phyloP scores from a whole-genome alignment of 53 echinoderm and acorn worm species.

The Apostichopus leukothele region DNA sequence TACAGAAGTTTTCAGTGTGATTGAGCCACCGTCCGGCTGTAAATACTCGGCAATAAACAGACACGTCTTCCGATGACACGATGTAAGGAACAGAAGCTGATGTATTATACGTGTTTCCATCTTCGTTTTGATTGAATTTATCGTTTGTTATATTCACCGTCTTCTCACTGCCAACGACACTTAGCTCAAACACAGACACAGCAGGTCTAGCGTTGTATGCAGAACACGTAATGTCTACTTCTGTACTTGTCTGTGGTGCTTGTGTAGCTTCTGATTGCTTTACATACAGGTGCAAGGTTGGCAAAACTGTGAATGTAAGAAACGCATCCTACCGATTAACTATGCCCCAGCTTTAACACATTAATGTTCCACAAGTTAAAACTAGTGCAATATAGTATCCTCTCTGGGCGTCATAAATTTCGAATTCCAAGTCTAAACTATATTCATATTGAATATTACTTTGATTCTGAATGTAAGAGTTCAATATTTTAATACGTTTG shows the following conservation, averaged over 20 bases:
- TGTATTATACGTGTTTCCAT: not conserved
- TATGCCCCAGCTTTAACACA: no score
- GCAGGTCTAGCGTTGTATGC: not conserved
- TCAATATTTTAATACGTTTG: no score
- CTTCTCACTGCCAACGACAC: not conserved
- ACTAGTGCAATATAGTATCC: no score
- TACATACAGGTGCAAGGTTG: no score
- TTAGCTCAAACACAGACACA: not conserved
- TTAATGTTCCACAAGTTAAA: no score
- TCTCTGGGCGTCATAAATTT: no score
- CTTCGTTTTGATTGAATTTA: not conserved
- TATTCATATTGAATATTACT: no score
- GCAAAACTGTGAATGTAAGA: no score
- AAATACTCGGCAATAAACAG: not conserved
- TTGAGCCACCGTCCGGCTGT: not conserved
- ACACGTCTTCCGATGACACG: not conserved
- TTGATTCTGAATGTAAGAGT: no score
- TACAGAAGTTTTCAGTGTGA: not conserved
- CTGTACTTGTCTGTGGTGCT: not conserved
- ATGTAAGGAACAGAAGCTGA: not conserved
- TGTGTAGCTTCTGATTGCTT: no score
- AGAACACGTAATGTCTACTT: not conserved
- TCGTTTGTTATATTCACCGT: not conserved
- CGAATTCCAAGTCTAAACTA: no score
- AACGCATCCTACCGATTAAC: no score